Conservation (phyloP, 2,888 invertebrate species). For the Julus scanicus region DNA sequence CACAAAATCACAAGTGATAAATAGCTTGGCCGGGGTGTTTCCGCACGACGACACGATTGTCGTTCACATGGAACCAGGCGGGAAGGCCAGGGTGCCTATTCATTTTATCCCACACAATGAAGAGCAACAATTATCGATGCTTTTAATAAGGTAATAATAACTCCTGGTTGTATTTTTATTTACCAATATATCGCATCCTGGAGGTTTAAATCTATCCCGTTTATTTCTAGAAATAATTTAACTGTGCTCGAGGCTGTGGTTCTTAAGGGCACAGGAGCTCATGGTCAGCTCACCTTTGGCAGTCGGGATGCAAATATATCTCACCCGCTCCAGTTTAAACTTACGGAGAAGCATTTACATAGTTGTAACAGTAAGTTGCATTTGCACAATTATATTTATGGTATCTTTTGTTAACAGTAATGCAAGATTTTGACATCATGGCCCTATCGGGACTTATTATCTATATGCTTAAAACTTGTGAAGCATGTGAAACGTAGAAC, state of each 20-base stretch:
- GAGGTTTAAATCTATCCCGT: slow-evolving; percentile 52
- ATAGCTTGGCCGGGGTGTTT: background rate
- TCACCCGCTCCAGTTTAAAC: slow-evolving; percentile 83
- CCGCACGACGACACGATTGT: slow-evolving; percentile 70
- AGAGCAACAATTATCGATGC: slow-evolving; percentile 66
- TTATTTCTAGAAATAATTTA: slow-evolving; percentile 82
- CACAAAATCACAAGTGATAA: background rate
- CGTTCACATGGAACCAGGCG: slow-evolving; percentile 73
- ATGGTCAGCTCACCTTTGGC: slow-evolving; percentile 87
- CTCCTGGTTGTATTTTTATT: no score
- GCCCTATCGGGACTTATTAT: no score
- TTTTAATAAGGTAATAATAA: slow-evolving; percentile 67
- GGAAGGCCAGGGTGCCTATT: slow-evolving; percentile 66
- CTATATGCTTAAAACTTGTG: no score
- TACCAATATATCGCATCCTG: no score
- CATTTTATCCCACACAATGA: slow-evolving; percentile 69
- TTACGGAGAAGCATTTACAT: slow-evolving; percentile 74
- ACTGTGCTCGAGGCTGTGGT: slow-evolving; percentile 89
- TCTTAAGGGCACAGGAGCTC: slow-evolving; percentile 84
- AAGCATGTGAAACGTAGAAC: no score
- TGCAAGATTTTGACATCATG: no score
- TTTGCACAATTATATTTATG: no score
- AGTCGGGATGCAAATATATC: slow-evolving; percentile 83
- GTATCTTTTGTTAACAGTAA: no score
- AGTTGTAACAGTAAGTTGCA: slow-evolving; percentile 72